Base-by-base conservation (phyloP, 2,797 vertebrate species). In the Myotis planiceps region DNA sequence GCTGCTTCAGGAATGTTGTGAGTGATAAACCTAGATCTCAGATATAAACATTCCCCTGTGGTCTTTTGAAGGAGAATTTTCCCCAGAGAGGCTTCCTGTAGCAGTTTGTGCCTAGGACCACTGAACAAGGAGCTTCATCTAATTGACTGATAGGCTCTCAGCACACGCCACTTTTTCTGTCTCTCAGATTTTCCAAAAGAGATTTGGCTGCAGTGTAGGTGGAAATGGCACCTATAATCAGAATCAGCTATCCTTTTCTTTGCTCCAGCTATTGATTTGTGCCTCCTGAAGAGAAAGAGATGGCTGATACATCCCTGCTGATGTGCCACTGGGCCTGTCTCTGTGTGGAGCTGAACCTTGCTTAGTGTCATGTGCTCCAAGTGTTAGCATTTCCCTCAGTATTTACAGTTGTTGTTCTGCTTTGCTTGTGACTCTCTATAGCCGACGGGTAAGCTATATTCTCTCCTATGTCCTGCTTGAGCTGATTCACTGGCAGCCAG, bases 1-100 rank as follows among this genome's bases (percentile, higher is more conserved):
- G 95, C n/a, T 51, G 53, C 63, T 87, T 89, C 58, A 88, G 89
- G 42, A 91, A 93, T 60, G 49, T 12, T 74, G 51, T 53, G 34
- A 92, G 19, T 58, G 78, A 79, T 92, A 89, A 90, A 84, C 13
- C 65, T 78, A 88, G 68, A 80, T n/a, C 7, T 76, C 39, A 94
- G 27, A 39, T 21, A n/a, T 49, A 88, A 88, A 76, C 49, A 68
- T 63, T 84, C 32, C 68, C 53, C 29, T 27, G 47, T 39, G 37
- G n/a, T 34, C n/a, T 84, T 90, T 21, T 37, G 21, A 60, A 55
- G 69, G 66, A 84, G 69, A 83, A 6, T 53, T 79, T 83, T 51
- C 39, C n/a, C 13, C 13, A 93, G 58, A 16, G 89, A 91, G 18
- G 12, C 60, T 92, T 82, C 21, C 9, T 83, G 74, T 90, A 84